Evolutionary conservation across 2,113 vertebrate species (phyloP).

Genomic region (Pogonocichla stellata): DNA sequence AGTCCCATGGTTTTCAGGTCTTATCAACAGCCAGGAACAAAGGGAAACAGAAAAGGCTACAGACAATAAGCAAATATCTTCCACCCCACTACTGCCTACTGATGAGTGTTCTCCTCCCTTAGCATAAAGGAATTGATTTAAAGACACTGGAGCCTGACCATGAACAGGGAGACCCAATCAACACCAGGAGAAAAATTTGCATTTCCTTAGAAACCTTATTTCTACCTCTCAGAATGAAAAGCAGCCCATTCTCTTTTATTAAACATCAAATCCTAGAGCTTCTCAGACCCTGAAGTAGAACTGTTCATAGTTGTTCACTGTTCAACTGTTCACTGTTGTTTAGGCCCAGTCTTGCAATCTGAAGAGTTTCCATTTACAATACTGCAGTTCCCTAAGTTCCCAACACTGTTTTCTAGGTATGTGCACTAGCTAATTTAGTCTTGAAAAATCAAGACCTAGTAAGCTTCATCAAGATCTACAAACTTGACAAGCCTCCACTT

Average conservation of each 20-base stretch:
- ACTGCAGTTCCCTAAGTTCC: neutral
- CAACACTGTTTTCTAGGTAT: neutral
- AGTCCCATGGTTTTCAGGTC: neutral
- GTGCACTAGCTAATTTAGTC: neutral
- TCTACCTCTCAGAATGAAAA: neutral
- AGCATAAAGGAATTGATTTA: neutral
- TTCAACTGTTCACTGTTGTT: neutral
- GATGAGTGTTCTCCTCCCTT: neutral
- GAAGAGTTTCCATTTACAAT: neutral
- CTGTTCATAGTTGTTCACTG: neutral
- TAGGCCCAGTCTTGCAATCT: neutral
- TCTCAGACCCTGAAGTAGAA: neutral
- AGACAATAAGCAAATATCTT: neutral
- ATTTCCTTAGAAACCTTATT: neutral
- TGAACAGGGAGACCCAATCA: neutral
- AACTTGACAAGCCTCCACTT: neutral
- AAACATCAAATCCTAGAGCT: neutral
- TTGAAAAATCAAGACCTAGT: neutral
- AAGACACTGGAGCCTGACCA: neutral
- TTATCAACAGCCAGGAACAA: neutral
- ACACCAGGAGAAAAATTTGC: neutral
- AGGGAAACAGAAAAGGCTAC: neutral
- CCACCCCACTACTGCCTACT: neutral
- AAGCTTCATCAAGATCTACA: neutral
- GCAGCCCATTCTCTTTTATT: neutral